These are phyloP conservation scores for Lycocorax pyrrhopterus DNA, from an alignment of 2,113 vertebrate genomes.

Conservation along the genomic window DNA sequence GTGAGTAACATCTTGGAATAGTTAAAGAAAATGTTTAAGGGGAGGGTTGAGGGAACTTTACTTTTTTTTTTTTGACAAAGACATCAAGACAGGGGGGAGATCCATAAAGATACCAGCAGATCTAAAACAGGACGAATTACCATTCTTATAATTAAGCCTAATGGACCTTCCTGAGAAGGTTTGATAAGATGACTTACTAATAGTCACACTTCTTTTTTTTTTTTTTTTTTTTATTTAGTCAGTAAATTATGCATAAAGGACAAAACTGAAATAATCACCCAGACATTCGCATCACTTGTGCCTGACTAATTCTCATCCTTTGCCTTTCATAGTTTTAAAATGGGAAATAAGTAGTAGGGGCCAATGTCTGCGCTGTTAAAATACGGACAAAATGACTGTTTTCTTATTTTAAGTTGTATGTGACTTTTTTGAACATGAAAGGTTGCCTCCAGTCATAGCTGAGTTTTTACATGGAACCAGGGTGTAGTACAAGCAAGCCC, in stretches of 20 bases:
- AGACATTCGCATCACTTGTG: background rate
- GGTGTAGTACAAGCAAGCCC: background rate
- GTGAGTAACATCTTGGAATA: conserved; percentile 43
- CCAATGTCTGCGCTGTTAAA: background rate
- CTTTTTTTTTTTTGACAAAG: background rate
- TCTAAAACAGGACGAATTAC: background rate
- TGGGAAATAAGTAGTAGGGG: background rate
- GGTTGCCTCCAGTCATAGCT: background rate
- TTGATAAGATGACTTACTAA: conserved; percentile 9
- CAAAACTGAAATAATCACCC: conserved; percentile 17
- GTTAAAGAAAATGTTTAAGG: background rate
- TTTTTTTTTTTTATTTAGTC: conserved; percentile 5
- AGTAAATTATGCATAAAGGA: conserved; percentile 54
- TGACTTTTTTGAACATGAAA: background rate
- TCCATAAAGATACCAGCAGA: background rate
- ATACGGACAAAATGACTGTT: background rate
- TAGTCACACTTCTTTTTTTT: background rate
- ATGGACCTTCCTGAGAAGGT: background rate
- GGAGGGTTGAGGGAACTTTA: background rate
- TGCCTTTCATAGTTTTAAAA: background rate
- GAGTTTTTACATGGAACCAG: background rate
- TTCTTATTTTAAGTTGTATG: background rate
- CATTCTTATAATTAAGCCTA: conserved; percentile 10
- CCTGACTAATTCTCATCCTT: background rate
- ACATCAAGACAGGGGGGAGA: background rate